phyloP scores from a whole-genome alignment of 2,113 vertebrate species.

The Procavia capensis region DNA sequence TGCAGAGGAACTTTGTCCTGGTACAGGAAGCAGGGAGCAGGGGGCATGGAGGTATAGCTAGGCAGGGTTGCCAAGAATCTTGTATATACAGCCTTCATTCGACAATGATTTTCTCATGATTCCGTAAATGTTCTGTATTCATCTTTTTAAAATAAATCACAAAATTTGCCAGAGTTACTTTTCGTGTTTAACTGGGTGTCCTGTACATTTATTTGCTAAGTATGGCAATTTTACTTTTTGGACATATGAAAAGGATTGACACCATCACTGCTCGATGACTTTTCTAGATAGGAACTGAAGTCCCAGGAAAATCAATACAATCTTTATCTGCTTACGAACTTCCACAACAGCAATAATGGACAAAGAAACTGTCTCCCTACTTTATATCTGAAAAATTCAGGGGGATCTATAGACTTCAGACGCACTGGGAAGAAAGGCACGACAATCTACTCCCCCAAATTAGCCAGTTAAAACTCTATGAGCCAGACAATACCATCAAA shows the following conservation, averaged over 20 bases:
- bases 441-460: too few species aligned
- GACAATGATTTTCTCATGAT: neutral
- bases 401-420: neutral
- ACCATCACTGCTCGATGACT: neutral
- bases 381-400: neutral
- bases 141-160: neutral
- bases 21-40: accelerated
- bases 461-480: neutral
- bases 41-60: accelerated
- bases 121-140: neutral
- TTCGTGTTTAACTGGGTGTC: neutral
- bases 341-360: neutral
- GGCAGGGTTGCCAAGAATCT: neutral
- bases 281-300: too few species aligned
- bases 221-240: neutral
- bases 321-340: neutral
- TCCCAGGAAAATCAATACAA: neutral
- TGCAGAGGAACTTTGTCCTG: neutral
- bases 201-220: neutral
- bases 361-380: neutral
- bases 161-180: neutral
- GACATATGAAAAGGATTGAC: neutral
- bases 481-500: too few species aligned
- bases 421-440: too few species aligned
- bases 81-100: neutral